phyloP scores from a whole-genome alignment of 2,888 invertebrate species.

The Escarpia spicata region DNA sequence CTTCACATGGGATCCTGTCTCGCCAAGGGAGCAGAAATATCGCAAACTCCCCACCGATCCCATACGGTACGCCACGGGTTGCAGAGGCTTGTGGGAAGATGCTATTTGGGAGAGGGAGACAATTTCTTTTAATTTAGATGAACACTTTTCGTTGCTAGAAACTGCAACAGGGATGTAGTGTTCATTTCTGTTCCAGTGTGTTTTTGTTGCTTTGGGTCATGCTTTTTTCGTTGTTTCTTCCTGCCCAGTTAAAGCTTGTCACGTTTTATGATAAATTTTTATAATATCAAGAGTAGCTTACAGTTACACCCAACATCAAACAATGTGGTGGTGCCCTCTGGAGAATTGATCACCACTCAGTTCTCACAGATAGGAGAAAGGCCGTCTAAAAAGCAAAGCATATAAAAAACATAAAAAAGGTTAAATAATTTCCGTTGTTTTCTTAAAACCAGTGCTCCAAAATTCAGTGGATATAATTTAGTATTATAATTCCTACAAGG shows the following conservation, averaged over 20 bases:
- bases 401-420: too few species aligned
- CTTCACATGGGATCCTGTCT: slow-evolving; percentile 80
- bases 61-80: slow-evolving; percentile 61
- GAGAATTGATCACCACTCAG: too few species aligned
- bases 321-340: too few species aligned
- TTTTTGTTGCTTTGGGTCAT: too few species aligned
- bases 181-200: too few species aligned
- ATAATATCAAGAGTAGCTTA: background rate
- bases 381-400: too few species aligned
- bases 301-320: too few species aligned
- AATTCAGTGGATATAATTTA: background rate
- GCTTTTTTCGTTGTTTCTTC: background rate
- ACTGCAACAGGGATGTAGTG: background rate
- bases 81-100: background rate
- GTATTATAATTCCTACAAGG: background rate
- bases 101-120: background rate
- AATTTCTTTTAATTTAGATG: background rate
- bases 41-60: slow-evolving; percentile 51
- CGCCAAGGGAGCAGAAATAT: slow-evolving; percentile 51
- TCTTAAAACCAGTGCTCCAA: too few species aligned
- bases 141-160: background rate
- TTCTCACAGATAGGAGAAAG: too few species aligned
- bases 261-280: background rate
- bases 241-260: background rate
- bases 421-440: too few species aligned